Evolutionary conservation across 1,140 invertebrate species (phyloP), one percentile per base, ranked within the genome.

Genomic region (Dinothrombium tinctorium): DNA sequence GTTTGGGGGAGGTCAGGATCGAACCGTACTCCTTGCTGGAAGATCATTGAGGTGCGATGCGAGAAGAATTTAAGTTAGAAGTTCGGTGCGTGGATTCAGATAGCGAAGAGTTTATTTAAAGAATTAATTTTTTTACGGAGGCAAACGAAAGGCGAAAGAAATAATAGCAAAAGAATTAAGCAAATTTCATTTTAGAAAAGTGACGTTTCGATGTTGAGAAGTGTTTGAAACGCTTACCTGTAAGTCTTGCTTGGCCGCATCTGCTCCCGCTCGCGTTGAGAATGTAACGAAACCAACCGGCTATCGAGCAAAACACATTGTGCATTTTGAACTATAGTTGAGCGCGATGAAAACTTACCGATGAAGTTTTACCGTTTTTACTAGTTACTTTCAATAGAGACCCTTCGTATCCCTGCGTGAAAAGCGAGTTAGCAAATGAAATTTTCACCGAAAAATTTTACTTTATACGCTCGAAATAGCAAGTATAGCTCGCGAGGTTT

Each of bases 261-360:
- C 92, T 2, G 94, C 94, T 46, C 90, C 86, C 40, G 80, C 78
- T 54, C 89, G 69, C 45, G 86, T 92, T 60, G 78, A 81, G 68
- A 99, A 99, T 52, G 92, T 99, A 46, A 99, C 92, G 65, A 99
- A 99, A 42, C 94, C 94, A 49, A 99, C 94, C 29, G 94, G 94
- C 89, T 95, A 69, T 24, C 2, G 22, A 19, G n/a, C n/a, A n/a
- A n/a, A n/a, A n/a, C n/a, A n/a, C n/a, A n/a, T n/a, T n/a, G n/a
- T n/a, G n/a, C n/a, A n/a, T n/a, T n/a, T n/a, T n/a, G n/a, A n/a
- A n/a, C n/a, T n/a, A n/a, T n/a, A n/a, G n/a, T n/a, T n/a, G n/a
- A n/a, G n/a, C n/a, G n/a, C n/a, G n/a, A n/a, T 40, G 2, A 12
- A 29, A 41, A 72, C 83, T 89, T 69, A 95, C 89, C 66, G 92